Evolutionary conservation across 2,113 vertebrate species (phyloP).

Genomic region (Takifugu flavidus): DNA sequence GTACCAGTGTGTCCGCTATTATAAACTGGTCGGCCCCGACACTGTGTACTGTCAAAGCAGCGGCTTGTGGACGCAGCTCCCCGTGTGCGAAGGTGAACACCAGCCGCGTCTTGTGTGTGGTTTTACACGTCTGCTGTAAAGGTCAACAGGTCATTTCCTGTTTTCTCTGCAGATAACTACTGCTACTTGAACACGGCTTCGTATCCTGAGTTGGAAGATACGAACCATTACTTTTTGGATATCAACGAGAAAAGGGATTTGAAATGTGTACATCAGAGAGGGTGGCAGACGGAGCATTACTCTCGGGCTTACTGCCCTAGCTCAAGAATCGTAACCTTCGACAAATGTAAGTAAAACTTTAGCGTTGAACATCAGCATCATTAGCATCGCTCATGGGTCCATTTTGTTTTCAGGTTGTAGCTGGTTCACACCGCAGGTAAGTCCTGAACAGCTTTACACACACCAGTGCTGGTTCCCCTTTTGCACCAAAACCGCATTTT

Average conservation of each 20-base stretch:
- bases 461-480: not conserved
- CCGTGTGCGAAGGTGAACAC: slow-evolving; percentile 39
- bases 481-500: too few species aligned
- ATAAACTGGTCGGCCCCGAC: slow-evolving; percentile 13
- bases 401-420: too few species aligned
- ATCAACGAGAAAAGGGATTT: accelerated
- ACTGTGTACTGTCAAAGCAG: slow-evolving; percentile 12
- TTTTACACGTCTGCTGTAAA: accelerated
- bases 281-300: accelerated
- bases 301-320: accelerated
- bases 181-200: not conserved
- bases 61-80: slow-evolving; percentile 8
- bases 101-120: accelerated
- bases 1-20: not conserved
- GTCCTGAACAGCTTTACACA: not conserved
- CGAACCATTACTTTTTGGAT: accelerated
- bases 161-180: slow-evolving; percentile 11
- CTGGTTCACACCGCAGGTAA: not conserved
- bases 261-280: accelerated
- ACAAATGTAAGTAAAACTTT: slow-evolving; percentile 21
- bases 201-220: accelerated
- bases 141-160: not conserved
- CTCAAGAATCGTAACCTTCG: accelerated
- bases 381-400: too few species aligned
- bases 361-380: too few species aligned